Conservation (phyloP, 2,888 invertebrate genomes). For the Leptinotarsa haldemani region DNA sequence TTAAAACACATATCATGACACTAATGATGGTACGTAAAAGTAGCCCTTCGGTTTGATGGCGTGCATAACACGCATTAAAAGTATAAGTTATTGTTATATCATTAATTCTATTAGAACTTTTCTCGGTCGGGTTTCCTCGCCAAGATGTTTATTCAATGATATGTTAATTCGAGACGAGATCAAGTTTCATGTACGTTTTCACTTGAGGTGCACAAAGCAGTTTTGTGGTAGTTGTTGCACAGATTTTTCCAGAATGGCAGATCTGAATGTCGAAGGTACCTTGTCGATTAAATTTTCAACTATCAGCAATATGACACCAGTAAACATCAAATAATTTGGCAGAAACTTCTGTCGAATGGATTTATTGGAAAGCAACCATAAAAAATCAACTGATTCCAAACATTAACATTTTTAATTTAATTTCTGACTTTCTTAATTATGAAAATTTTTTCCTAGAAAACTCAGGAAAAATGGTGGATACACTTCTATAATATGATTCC, state of each 20-base stretch:
- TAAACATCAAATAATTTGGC: too few relatives aligned
- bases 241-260: neutral
- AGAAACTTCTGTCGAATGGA: too few relatives aligned
- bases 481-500: too few relatives aligned
- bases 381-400: too few relatives aligned
- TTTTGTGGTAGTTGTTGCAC: neutral
- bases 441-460: too few relatives aligned
- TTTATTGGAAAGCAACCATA: too few relatives aligned
- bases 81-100: constrained; percentile 35
- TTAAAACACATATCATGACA: constrained; percentile 41
- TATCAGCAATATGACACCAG: too few relatives aligned
- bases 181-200: constrained; percentile 13
- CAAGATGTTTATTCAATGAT: constrained; percentile 33
- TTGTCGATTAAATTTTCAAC: too few relatives aligned
- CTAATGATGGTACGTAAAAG: constrained; percentile 38
- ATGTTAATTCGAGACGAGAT: constrained; percentile 32
- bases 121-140: constrained; percentile 21
- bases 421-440: too few relatives aligned
- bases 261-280: neutral
- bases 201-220: neutral
- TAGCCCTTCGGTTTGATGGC: constrained; percentile 41
- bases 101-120: constrained; percentile 37
- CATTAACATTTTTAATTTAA: too few relatives aligned
- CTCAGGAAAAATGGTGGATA: too few relatives aligned
- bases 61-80: constrained; percentile 39